Percentiles rank a stretch among this genome's conserved stretches.
Evolutionary conservation across 2,797 vertebrate species (phyloP).

Genomic region (Anableps anableps): DNA sequence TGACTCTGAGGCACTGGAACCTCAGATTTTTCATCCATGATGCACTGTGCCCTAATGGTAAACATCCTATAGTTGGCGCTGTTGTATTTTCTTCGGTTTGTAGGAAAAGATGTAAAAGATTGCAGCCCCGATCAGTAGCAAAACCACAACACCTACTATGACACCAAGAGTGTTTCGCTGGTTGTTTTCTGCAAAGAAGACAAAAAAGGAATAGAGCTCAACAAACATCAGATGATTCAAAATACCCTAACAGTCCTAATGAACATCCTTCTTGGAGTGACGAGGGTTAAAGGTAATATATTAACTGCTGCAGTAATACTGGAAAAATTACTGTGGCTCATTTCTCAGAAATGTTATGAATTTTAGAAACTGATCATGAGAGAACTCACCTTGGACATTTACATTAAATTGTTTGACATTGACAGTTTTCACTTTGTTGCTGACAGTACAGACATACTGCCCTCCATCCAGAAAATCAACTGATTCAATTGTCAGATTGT

Average conservation of each 20-base stretch:
- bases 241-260: not conserved
- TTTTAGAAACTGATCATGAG: not conserved
- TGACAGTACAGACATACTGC: constrained; percentile 28
- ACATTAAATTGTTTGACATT: not conserved
- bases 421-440: accelerated
- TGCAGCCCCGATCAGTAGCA: accelerated
- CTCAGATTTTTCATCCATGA: not conserved
- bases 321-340: not conserved
- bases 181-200: not conserved
- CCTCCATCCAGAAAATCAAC: not conserved
- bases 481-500: not conserved
- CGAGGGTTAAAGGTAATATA: not conserved
- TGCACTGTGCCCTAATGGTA: not conserved
- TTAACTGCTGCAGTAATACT: not conserved
- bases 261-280: not conserved
- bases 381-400: constrained; percentile 48
- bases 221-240: not conserved
- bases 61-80: constrained; percentile 38
- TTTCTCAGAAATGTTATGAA: not conserved
- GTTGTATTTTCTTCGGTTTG: constrained; percentile 9
- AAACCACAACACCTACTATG: not conserved
- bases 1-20: not conserved
- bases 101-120: accelerated
- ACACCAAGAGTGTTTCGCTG: not conserved
- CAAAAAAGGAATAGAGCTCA: constrained; percentile 1